Evolutionary conservation across 2,797 vertebrate genomes (phyloP), one percentile per base, ranked within the genome.

Genomic region (Cossypha niveicapilla): DNA sequence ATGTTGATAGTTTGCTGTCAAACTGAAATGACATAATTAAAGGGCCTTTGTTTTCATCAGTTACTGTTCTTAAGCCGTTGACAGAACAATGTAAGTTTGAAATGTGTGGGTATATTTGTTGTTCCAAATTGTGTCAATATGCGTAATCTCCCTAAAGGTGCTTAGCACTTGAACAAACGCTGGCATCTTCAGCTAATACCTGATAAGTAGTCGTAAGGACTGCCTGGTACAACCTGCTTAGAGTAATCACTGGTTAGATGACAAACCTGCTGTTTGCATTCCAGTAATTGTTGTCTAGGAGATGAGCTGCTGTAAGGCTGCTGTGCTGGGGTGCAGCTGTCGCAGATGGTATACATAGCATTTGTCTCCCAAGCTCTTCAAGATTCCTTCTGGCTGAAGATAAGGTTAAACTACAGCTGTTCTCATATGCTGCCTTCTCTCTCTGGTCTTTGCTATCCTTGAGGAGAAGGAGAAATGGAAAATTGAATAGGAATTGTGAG

Each of bases 341-440:
- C 60, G 86, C 95, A 92, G 91, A 94, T 95, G 88, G 73, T 88
- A 56, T 72, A 58, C n/a, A 10, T 70, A 88, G 47, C 75, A 66
- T 95, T 96, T 94, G 88, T 91, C 66, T 92, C 74, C 41, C 24
- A 79, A 57, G 32, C 51, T 71, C 75, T 92, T 96, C 8, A 34
- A 79, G 76, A 66, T 91, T 93, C 41, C 48, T 92, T 95, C 56
- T 88, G 58, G 28, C n/a, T 92, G 76, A 84, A 92, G 95, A 78
- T 62, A 86, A 84, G 94, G 51, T 76, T 79, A 76, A 94, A 73
- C 86, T 88, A 25, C 62, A 86, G 54, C 34, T 86, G 13, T 70
- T 92, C 44, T 62, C 7, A 1, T 88, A n/a, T 66, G 13, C 17
- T 91, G 23, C 39, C 78, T 84, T 92, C 34, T 85, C 18, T 77